Evolutionary conservation across 1,140 invertebrate genomes (phyloP).

Genomic region (Stegodyphus mimosarum): DNA sequence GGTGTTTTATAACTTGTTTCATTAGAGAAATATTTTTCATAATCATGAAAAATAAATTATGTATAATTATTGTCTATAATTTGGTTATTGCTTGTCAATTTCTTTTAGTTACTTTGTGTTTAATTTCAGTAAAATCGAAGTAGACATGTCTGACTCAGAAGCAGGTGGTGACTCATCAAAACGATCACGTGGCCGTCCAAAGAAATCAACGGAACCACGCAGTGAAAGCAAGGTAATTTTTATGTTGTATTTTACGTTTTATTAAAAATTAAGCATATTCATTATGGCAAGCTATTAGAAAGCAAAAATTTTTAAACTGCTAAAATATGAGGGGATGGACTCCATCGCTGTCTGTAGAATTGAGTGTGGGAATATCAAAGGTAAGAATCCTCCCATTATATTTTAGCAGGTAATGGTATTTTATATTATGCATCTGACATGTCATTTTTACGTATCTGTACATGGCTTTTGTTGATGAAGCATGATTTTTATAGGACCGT

Average conservation of each 20-base stretch:
- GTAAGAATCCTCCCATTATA: too few species aligned
- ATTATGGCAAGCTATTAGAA: neutral
- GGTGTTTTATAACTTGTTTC: too few species aligned
- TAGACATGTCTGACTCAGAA: slow-evolving; percentile 47
- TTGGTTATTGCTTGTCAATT: too few species aligned
- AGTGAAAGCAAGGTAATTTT: slow-evolving; percentile 49
- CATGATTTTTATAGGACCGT: neutral
- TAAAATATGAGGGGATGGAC: too few species aligned
- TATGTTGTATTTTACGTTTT: slow-evolving; percentile 3
- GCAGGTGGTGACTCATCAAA: slow-evolving; percentile 33
- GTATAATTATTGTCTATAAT: too few species aligned
- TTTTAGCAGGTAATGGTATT: too few species aligned
- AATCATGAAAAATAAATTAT: too few species aligned
- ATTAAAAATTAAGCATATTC: neutral
- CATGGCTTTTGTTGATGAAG: neutral
- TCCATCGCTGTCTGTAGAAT: too few species aligned
- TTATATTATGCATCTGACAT: neutral
- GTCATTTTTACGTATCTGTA: neutral
- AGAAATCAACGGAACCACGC: slow-evolving; percentile 42
- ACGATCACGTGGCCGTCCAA: slow-evolving; percentile 29
- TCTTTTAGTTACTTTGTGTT: too few species aligned
- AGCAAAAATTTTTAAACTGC: too few species aligned
- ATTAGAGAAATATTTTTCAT: too few species aligned
- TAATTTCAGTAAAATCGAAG: neutral
- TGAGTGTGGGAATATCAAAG: too few species aligned